Conservation (phyloP, 2,797 vertebrate genomes). For the Sphaeramia orbicularis region DNA sequence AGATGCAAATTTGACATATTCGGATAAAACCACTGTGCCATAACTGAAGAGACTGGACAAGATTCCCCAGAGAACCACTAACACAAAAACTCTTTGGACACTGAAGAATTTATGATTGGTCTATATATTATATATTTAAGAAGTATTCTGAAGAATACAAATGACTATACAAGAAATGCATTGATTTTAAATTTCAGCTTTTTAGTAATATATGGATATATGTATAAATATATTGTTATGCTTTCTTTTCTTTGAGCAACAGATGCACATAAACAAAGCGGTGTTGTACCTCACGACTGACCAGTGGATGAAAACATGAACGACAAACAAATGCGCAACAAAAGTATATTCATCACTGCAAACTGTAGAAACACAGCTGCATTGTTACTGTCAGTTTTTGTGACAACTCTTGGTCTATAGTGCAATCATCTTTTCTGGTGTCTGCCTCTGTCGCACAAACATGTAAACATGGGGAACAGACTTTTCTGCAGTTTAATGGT, state of each 20-base stretch:
- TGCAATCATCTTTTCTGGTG: slow-evolving; percentile 43
- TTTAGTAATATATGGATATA: slow-evolving; percentile 74
- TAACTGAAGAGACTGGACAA: slow-evolving; percentile 59
- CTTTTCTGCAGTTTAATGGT: slow-evolving; percentile 13
- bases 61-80: slow-evolving; percentile 70
- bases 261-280: slow-evolving; percentile 47
- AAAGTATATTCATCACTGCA: slow-evolving; percentile 36
- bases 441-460: slow-evolving; percentile 29
- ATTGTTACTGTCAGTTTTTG: slow-evolving; percentile 14
- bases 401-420: slow-evolving; percentile 18
- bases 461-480: slow-evolving; percentile 6
- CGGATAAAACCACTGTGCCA: slow-evolving; percentile 77
- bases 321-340: slow-evolving; percentile 17
- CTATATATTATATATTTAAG: slow-evolving; percentile 77
- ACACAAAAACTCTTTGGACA: slow-evolving; percentile 63
- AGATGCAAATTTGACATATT: slow-evolving; percentile 35
- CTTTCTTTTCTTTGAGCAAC: slow-evolving; percentile 57
- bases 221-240: slow-evolving; percentile 68
- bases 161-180: slow-evolving; percentile 56
- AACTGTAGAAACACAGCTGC: slow-evolving; percentile 21
- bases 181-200: slow-evolving; percentile 63
- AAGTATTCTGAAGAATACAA: slow-evolving; percentile 65
- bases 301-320: slow-evolving; percentile 48
- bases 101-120: slow-evolving; percentile 68
- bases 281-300: slow-evolving; percentile 34